Conservation (phyloP, 2,888 invertebrate species). For the Meandrusa payeni region DNA sequence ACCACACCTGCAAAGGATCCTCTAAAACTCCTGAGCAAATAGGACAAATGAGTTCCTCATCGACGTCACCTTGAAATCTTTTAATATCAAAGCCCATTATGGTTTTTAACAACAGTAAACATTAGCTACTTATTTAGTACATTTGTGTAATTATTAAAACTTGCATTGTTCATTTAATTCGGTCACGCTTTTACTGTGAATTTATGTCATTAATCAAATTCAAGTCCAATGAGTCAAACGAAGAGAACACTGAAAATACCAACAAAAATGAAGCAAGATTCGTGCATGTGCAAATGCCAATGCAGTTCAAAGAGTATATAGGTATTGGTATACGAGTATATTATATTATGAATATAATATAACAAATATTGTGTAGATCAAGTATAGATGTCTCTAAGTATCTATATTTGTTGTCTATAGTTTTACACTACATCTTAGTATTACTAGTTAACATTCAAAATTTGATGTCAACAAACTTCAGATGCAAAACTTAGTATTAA, state of each 20-base stretch:
- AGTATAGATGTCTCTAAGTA: too few relatives aligned
- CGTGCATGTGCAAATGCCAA: constrained; percentile 20
- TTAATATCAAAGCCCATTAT: constrained; percentile 96
- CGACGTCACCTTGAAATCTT: constrained; percentile 97
- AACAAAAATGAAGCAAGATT: constrained; percentile 41
- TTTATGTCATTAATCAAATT: constrained; percentile 34
- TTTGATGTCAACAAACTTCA: too few relatives aligned
- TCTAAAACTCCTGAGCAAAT: constrained; percentile 97
- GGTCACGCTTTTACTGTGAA: constrained; percentile 23
- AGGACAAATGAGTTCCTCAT: constrained; percentile 97
- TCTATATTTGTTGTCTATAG: too few relatives aligned
- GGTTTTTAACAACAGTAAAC: constrained; percentile 36
- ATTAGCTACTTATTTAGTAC: constrained; percentile 26
- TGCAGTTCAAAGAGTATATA: too few relatives aligned
- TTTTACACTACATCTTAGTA: too few relatives aligned
- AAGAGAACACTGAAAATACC: constrained; percentile 34
- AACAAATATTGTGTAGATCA: too few relatives aligned
- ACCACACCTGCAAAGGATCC: constrained; percentile 92
- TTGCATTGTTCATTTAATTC: constrained; percentile 13
- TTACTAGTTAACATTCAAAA: too few relatives aligned
- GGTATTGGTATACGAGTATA: too few relatives aligned
- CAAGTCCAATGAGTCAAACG: too few relatives aligned
- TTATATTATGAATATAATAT: too few relatives aligned
- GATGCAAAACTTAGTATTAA: too few relatives aligned
- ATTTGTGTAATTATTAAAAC: constrained; percentile 26